A percentile compares a stretch with the other conserved stretches of the same genome.
Evolutionary conservation across 2,888 invertebrate species (phyloP).

Genomic region (Antitype chi): DNA sequence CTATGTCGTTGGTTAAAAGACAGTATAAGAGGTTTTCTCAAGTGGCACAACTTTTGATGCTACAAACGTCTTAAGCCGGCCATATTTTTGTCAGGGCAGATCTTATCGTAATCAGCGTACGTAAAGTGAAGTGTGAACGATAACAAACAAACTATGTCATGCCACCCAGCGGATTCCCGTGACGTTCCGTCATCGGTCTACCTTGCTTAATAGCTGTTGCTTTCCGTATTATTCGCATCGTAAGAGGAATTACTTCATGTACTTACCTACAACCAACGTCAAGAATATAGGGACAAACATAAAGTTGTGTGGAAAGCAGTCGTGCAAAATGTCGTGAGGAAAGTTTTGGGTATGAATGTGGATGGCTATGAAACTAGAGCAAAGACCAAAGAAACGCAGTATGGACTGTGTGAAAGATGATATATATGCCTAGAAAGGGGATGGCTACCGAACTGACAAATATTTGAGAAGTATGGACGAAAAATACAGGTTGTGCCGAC

Average conservation of each 20-base stretch:
- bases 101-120: constrained; percentile 14
- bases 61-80: neutral
- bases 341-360: neutral
- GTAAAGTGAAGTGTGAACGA: constrained; percentile 1
- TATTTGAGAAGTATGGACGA: no score
- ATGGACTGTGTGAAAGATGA: no score
- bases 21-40: constrained; percentile 4
- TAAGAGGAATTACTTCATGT: neutral
- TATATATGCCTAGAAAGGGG: no score
- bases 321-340: neutral
- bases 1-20: neutral
- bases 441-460: no score
- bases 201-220: neutral
- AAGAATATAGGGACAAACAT: neutral
- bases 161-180: neutral
- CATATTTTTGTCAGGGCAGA: neutral
- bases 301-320: no score
- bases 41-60: constrained; percentile 4
- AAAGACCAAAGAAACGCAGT: neutral
- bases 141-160: constrained; percentile 3
- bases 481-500: no score
- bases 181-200: neutral
- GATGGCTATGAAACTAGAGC: neutral
- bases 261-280: neutral
- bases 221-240: neutral